phyloP scores from a whole-genome alignment of 1,140 invertebrate genomes.

The Manduca sexta region DNA sequence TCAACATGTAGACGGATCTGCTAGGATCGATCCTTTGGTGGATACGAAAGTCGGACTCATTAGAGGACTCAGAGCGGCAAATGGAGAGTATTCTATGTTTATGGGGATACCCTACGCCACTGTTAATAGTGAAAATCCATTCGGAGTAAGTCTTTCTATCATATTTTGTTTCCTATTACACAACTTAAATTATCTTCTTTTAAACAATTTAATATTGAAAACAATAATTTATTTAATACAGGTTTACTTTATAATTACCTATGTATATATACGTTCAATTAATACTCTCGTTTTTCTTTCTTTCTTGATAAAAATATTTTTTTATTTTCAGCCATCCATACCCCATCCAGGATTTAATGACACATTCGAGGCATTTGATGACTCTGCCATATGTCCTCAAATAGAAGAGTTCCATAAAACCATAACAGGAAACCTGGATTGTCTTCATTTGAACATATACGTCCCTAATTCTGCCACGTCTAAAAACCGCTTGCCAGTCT shows the following conservation, averaged over 20 bases:
- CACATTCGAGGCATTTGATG: constrained; percentile 28
- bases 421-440: constrained; percentile 26
- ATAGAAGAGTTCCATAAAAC: constrained; percentile 19
- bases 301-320: background rate
- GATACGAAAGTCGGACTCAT: constrained; percentile 27
- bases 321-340: constrained; percentile 17
- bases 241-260: too few species aligned
- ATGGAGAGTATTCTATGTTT: constrained; percentile 41
- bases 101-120: constrained; percentile 36
- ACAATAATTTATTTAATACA: too few species aligned
- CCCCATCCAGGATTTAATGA: constrained; percentile 24
- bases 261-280: too few species aligned
- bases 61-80: constrained; percentile 23
- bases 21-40: constrained; percentile 25
- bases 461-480: constrained; percentile 29
- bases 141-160: constrained; percentile 36
- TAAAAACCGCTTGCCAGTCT: constrained; percentile 69
- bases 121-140: constrained; percentile 28
- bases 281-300: too few species aligned
- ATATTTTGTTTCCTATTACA: background rate
- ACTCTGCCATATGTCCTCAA: constrained; percentile 31
- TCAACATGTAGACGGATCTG: background rate
- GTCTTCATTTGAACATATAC: constrained; percentile 48
- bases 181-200: background rate
- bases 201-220: too few species aligned